These are phyloP conservation scores for Zaprionus lineosus DNA, from an alignment of 2,888 invertebrate genomes.

Conservation along the genomic window DNA sequence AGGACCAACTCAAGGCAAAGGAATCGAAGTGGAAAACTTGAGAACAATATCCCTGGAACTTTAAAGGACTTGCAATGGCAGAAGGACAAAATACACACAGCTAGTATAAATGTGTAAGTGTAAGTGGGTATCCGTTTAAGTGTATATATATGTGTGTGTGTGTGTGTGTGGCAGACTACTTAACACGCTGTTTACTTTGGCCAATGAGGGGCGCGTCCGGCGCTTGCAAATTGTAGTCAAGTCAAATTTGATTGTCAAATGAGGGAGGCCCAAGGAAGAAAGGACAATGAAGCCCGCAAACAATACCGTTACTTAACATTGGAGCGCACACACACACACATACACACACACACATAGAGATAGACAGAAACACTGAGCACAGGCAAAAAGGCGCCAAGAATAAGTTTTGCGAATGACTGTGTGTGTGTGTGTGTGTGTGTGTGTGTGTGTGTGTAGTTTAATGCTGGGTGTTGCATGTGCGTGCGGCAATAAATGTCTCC, in stretches of 20 bases:
- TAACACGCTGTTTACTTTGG: conserved; percentile 55
- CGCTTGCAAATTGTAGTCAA: conserved; percentile 40
- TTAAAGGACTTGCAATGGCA: too few relatives aligned
- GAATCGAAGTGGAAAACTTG: too few relatives aligned
- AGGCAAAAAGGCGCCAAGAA: conserved; percentile 21
- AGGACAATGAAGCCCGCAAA: conserved; percentile 55
- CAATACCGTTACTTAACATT: conserved; percentile 75
- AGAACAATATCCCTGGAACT: too few relatives aligned
- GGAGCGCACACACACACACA: conserved; percentile 32
- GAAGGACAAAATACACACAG: too few relatives aligned
- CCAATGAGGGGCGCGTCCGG: conserved; percentile 20
- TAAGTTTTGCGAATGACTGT: conserved; percentile 35
- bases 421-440: background rate
- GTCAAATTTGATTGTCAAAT: conserved; percentile 65
- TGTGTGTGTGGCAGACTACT: conserved; percentile 43
- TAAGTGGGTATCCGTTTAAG: conserved; percentile 5
- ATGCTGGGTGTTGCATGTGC: conserved; percentile 23
- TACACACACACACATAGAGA: conserved; percentile 2
- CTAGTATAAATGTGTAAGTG: background rate
- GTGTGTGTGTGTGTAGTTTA: background rate
- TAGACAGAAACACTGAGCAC: conserved; percentile 4
- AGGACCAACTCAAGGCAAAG: too few relatives aligned
- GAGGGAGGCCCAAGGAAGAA: background rate
- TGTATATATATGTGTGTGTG: conserved; percentile 14
- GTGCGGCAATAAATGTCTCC: conserved; percentile 69